A percentile compares a stretch with the other conserved stretches of the same genome.
phyloP scores from a whole-genome alignment of 92 coral and sea anemone species.

The Porites rus region DNA sequence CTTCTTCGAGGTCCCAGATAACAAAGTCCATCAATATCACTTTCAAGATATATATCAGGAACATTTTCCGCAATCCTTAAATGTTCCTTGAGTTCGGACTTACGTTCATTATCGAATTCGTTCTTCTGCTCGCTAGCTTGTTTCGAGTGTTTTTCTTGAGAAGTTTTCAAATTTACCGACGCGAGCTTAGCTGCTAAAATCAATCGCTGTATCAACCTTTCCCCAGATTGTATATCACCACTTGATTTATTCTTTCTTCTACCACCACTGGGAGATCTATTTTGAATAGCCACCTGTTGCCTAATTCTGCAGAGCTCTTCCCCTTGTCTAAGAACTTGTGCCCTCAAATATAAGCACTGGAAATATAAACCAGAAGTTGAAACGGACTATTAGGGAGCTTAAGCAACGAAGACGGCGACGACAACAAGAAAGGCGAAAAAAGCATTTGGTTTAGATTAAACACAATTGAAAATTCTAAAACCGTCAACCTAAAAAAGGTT shows the following conservation, averaged over 20 bases:
- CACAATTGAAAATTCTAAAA: too few species aligned
- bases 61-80: neutral
- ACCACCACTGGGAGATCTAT: slow-evolving; percentile 4
- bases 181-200: slow-evolving; percentile 38
- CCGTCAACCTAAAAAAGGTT: too few species aligned
- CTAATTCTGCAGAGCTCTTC: slow-evolving; percentile 34
- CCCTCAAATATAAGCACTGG: slow-evolving; percentile 38
- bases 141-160: neutral
- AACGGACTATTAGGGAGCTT: neutral
- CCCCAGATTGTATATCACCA: slow-evolving; percentile 9
- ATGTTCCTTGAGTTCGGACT: neutral
- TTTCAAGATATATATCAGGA: slow-evolving; percentile 62
- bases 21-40: slow-evolving; percentile 66
- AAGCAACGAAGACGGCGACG: too few species aligned
- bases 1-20: slow-evolving; percentile 46
- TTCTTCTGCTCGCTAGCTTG: neutral
- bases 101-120: neutral
- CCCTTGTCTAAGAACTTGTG: slow-evolving; percentile 37
- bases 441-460: neutral
- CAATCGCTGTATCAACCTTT: slow-evolving; percentile 30
- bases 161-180: slow-evolving; percentile 32
- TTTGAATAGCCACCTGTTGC: slow-evolving; percentile 6
- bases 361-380: slow-evolving; percentile 25
- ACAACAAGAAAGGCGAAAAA: neutral
- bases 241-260: slow-evolving; percentile 21